phyloP scores from a whole-genome alignment of 2,113 vertebrate genomes.

The Haplochromis vanheusdeni region DNA sequence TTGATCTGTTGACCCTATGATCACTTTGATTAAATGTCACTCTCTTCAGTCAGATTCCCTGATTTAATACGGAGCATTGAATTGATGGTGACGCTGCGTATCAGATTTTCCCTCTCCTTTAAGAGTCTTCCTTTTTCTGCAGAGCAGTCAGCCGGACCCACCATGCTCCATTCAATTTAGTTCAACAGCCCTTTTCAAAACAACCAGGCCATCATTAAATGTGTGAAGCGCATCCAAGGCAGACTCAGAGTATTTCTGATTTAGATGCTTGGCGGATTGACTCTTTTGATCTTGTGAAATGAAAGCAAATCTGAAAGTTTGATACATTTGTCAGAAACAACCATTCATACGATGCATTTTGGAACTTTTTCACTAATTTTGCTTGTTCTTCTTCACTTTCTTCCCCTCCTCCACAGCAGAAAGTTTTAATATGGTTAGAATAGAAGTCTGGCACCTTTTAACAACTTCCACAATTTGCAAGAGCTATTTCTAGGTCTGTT shows the following conservation, averaged over 20 bases:
- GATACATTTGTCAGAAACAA: background rate
- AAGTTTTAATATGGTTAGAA: background rate
- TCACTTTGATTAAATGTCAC: conserved; percentile 46
- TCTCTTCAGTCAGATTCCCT: conserved; percentile 9
- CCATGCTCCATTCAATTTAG: background rate
- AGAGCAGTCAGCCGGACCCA: background rate
- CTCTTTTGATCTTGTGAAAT: conserved; percentile 29
- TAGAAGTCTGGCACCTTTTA: background rate
- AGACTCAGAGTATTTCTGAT: conserved; percentile 1
- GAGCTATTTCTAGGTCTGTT: conserved; percentile 3
- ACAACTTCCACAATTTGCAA: conserved; percentile 2
- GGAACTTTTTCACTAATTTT: background rate
- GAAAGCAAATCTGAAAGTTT: background rate
- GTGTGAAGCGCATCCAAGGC: background rate
- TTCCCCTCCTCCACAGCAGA: background rate
- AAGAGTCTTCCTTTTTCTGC: background rate
- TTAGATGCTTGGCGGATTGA: background rate
- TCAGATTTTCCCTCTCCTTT: background rate
- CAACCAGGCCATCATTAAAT: conserved; percentile 25
- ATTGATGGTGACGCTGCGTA: background rate
- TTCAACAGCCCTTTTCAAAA: conserved; percentile 19
- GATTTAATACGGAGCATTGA: conserved; percentile 33
- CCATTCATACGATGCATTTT: background rate
- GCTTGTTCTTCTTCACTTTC: background rate
- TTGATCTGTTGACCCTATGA: conserved; percentile 43